Conservation (phyloP, 1,140 invertebrate species). For the Papilio helenus region DNA sequence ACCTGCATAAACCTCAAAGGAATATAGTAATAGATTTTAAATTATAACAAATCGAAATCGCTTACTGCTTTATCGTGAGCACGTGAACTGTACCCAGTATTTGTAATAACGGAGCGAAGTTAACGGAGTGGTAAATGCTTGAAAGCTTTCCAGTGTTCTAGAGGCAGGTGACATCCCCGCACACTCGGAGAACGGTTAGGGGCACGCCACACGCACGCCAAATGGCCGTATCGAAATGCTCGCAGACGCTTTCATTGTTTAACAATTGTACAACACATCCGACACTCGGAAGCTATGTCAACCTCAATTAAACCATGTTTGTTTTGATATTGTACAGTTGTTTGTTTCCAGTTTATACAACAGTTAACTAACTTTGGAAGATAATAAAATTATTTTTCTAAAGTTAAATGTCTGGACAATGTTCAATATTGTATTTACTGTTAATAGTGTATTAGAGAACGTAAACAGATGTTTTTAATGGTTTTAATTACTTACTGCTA, state of each 20-base stretch:
- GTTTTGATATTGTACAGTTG: neutral
- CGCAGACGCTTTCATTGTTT: neutral
- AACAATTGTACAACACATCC: conserved; percentile 1
- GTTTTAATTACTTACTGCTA: neutral
- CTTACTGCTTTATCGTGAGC: neutral
- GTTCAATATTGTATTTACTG: neutral
- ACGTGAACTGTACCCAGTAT: neutral
- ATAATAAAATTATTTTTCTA: neutral
- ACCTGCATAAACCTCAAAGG: neutral
- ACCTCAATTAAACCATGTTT: neutral
- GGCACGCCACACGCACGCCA: conserved; percentile 50
- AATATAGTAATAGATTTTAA: neutral
- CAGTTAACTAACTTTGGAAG: no score
- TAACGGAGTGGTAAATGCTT: conserved; percentile 63
- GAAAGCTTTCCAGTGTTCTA: conserved; percentile 65
- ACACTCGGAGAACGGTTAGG: conserved; percentile 54
- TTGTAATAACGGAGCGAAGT: conserved; percentile 43
- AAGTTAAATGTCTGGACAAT: neutral
- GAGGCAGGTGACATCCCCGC: conserved; percentile 58
- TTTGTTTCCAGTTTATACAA: neutral
- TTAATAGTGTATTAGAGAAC: no score
- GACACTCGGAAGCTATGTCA: neutral
- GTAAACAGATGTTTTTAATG: neutral
- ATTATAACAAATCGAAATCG: neutral
- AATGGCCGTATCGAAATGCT: conserved; percentile 7